Evolutionary conservation across 2,888 invertebrate genomes (phyloP).

Genomic region (Cordylochernes scorpioides): DNA sequence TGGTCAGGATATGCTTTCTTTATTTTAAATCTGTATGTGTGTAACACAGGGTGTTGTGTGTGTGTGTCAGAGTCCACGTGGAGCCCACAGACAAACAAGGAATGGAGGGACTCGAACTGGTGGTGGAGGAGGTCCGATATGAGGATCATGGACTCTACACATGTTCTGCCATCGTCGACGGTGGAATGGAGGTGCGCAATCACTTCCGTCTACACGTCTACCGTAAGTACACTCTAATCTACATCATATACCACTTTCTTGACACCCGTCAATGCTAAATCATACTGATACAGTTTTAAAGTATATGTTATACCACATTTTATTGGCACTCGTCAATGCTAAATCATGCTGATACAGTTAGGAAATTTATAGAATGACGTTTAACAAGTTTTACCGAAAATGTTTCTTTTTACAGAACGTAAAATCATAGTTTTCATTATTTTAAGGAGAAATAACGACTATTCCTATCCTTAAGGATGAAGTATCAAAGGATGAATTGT

Average conservation of each 20-base stretch:
- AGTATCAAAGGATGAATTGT: no score
- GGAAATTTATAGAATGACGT: no score
- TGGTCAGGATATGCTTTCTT: no score
- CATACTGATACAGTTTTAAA: neutral
- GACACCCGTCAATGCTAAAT: neutral
- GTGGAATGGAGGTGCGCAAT: constrained; percentile 14
- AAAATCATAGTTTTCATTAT: no score
- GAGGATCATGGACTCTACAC: constrained; percentile 28
- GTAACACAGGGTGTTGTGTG: no score
- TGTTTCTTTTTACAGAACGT: no score
- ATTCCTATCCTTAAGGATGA: no score
- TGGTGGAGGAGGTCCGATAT: constrained; percentile 25
- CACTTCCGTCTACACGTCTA: constrained; percentile 17
- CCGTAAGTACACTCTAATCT: constrained; percentile 14
- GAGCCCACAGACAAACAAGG: constrained; percentile 6
- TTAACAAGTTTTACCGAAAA: no score
- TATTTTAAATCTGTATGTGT: no score
- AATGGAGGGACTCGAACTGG: constrained; percentile 20
- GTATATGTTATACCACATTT: neutral
- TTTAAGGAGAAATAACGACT: no score
- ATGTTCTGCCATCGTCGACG: constrained; percentile 21
- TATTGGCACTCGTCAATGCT: neutral
- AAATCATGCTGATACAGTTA: neutral
- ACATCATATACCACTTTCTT: neutral
- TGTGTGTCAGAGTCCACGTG: constrained; percentile 8